These are phyloP conservation scores for Arctocebus calabarensis DNA, from an alignment of 2,797 vertebrate genomes.

Conservation along the genomic window DNA sequence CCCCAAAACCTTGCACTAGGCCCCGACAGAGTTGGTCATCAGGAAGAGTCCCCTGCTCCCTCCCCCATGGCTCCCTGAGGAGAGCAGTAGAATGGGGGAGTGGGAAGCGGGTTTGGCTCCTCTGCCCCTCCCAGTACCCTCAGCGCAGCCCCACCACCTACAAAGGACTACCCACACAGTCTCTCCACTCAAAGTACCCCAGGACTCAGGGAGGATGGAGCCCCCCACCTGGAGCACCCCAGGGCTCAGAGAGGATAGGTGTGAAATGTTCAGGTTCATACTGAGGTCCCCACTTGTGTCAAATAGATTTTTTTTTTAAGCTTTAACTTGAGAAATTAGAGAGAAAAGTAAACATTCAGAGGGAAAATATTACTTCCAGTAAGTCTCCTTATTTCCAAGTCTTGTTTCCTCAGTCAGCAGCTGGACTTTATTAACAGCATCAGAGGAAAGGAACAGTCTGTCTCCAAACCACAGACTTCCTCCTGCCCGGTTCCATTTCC, in stretches of 20 bases:
- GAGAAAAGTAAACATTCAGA: background rate
- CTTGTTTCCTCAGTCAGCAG: background rate
- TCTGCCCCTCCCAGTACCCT: background rate
- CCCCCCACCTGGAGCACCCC: too few relatives aligned
- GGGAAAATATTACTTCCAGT: background rate
- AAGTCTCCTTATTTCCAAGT: background rate
- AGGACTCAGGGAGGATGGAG: background rate
- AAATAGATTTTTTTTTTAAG: background rate
- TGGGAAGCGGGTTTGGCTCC: background rate
- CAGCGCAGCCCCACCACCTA: background rate
- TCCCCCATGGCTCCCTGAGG: too few relatives aligned
- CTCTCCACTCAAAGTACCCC: background rate
- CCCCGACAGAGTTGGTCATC: rapidly evolving
- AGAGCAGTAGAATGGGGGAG: too few relatives aligned
- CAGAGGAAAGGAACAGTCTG: background rate
- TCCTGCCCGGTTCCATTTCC: background rate
- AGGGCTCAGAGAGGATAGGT: background rate
- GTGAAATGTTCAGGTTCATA: background rate
- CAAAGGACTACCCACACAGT: background rate
- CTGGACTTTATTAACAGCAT: background rate
- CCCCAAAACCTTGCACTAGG: background rate
- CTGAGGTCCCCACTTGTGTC: background rate
- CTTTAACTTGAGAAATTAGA: background rate
- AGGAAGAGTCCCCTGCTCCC: too few relatives aligned
- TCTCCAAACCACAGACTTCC: constrained; percentile 4